Base-by-base conservation (phyloP, 2,888 invertebrate species). In the Macrophya alboannulata region DNA sequence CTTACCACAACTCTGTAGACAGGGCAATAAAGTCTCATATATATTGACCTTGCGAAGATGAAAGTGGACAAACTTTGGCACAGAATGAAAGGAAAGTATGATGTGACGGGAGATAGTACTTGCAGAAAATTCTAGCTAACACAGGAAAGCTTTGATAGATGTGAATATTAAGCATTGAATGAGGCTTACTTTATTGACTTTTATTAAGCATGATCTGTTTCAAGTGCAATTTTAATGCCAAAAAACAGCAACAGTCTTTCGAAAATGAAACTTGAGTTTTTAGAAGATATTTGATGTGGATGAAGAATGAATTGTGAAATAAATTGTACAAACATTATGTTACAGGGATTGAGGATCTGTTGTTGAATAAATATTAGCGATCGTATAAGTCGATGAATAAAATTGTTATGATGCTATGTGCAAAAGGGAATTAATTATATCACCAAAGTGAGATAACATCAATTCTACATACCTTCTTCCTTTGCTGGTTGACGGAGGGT, bases 391-490 rank as follows among this genome's bases (percentile, higher is more conserved):
- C 12, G 9, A 40, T 55, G 43, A 79, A n/a, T 79, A 15, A 79
- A 55, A 59, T 59, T 62, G 21, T 31, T 17, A 31, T 51, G n/a
- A 48, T n/a, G 31, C 31, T 40, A 62, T 40, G 43, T 79, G 79
- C 25, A 79, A n/a, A 17, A 55, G 68, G 72, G 5, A 21, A 79
- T 59, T 40, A 79, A 40, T 59, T 79, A 79, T 79, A 62, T 43
- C 40, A 68, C 48, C 68, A 68, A 25, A 17, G 68, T 83, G 65
- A 68, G 8, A 83, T 83, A 83, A 65, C 68, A 21, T 65, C 82
- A 68, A 83, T 65, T 68, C 48, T 83, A 83, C 82, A 40, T 83
- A 83, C 82, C 82, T 83, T 68, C 45, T 65, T 68, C 37, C 82
- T 48, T 31, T 15, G 48, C 12, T 68, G 65, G 48, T 65, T 68